Base-by-base conservation (phyloP, 2,113 vertebrate genomes). In the Siniperca chuatsi region DNA sequence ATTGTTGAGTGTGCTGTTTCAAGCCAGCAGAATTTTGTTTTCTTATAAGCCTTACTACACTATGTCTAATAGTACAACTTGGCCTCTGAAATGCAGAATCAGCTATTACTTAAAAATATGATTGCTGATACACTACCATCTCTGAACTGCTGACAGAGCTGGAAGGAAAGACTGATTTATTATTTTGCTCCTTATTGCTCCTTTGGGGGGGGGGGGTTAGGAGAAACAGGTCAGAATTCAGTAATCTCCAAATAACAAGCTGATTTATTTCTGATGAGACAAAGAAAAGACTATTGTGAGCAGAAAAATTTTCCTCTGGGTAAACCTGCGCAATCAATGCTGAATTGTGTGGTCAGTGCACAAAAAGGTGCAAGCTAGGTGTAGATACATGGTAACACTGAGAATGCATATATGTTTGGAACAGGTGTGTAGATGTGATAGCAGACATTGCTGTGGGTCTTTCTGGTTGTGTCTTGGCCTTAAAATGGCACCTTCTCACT, bases 11-110 rank as follows among this genome's bases (percentile, higher is more conserved):
- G 23, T 29, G 58, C 74, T 78, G 69, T 60, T 85, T 84, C 11
- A 58, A 46, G 20, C 20, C 55, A 61, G 50, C 35, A 66, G 46
- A 80, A 65, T 81, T 61, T 20, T 48, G 46, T 25, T 65, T 73
- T 58, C 54, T 50, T n/a, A 29, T 52, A 18, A 68, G 66, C 61
- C 21, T 42, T 25, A 44, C 58, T 66, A 48, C 21, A 62, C 25
- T 55, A 23, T 50, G 57, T 75, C 29, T 64, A 78, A 75, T 74
- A 35, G 16, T 18, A 57, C 44, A 66, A 52, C 58, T 65, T 79
- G 60, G 77, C 54, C 78, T 84, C 40, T 74, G 66, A 81, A 78
- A 16, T 71, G 87, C 79, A 73, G 23, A 50, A 35, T 86, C 87
- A 82, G 83, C 73, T 67, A 44, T 62, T 69, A 25, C n/a, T 74